Evolutionary conservation across 2,888 invertebrate species (phyloP).

Genomic region (Nematopogon swammerdamellus): DNA sequence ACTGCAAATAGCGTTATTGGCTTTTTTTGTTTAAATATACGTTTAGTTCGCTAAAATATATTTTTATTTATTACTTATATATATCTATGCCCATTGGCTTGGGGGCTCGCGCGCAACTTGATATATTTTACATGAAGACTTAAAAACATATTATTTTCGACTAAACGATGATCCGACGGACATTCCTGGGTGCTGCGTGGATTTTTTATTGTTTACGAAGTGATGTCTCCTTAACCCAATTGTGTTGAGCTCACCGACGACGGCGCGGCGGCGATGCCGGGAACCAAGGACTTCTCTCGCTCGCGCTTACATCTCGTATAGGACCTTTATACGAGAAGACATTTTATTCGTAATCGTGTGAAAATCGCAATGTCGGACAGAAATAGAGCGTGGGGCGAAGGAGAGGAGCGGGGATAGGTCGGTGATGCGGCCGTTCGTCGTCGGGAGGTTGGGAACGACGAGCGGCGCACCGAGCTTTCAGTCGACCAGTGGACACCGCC

Average conservation of each 20-base stretch:
- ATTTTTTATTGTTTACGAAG: not conserved
- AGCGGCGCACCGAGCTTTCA: slow-evolving; percentile 20
- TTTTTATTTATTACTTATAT: too few relatives aligned
- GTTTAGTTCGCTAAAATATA: too few relatives aligned
- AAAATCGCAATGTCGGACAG: slow-evolving; percentile 56
- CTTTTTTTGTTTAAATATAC: too few relatives aligned
- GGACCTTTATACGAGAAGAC: not conserved
- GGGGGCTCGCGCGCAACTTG: too few relatives aligned
- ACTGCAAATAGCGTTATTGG: too few relatives aligned
- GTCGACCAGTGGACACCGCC: slow-evolving; percentile 51
- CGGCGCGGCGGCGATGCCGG: too few relatives aligned
- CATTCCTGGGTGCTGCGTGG: too few relatives aligned
- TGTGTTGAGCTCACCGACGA: slow-evolving; percentile 33
- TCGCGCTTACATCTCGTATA: not conserved
- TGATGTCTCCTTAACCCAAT: slow-evolving; percentile 36
- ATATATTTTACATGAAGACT: too few relatives aligned
- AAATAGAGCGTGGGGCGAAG: slow-evolving; percentile 27
- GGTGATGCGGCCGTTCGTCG: slow-evolving; percentile 24
- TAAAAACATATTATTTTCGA: too few relatives aligned
- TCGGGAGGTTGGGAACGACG: slow-evolving; percentile 21
- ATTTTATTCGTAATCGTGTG: slow-evolving; percentile 13
- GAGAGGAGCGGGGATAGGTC: not conserved
- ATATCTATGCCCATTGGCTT: too few relatives aligned
- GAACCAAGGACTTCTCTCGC: not conserved
- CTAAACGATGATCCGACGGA: too few relatives aligned